Percentiles rank a stretch among this genome's conserved stretches.
Conservation (phyloP, 2,888 invertebrate genomes). For the Malachius bipustulatus region DNA sequence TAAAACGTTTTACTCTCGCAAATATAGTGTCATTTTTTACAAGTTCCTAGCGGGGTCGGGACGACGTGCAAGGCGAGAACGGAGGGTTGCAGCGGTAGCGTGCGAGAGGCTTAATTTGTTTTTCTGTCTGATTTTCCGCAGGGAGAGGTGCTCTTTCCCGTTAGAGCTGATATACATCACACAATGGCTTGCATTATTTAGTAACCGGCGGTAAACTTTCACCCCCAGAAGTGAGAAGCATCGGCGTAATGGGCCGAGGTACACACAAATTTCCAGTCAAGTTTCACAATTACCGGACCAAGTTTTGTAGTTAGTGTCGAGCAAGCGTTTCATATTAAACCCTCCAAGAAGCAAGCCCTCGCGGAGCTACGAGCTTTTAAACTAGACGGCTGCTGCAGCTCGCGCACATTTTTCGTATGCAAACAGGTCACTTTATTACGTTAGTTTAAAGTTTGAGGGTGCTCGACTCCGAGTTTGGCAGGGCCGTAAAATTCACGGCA, state of each 20-base stretch:
- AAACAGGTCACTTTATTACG: no score
- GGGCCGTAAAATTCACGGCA: no score
- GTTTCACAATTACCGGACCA: slow-evolving; percentile 35
- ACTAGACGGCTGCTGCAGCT: no score
- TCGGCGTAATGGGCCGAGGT: slow-evolving; percentile 30
- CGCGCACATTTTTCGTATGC: no score
- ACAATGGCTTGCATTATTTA: slow-evolving; percentile 33
- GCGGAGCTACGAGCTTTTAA: no score
- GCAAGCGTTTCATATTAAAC: slow-evolving; percentile 29
- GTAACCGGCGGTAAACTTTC: slow-evolving; percentile 30
- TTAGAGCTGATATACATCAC: slow-evolving; percentile 33
- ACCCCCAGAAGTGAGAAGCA: slow-evolving; percentile 33
- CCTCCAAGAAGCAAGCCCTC: slow-evolving; percentile 23
- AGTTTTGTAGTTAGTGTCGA: slow-evolving; percentile 33
- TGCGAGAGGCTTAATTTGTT: slow-evolving; percentile 25
- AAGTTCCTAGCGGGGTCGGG: slow-evolving; percentile 22
- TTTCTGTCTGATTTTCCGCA: slow-evolving; percentile 28
- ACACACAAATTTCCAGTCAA: slow-evolving; percentile 33
- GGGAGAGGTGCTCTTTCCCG: slow-evolving; percentile 29
- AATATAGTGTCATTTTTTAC: slow-evolving; percentile 25
- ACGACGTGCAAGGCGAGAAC: slow-evolving; percentile 17
- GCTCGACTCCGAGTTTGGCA: no score
- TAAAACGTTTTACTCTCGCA: slow-evolving; percentile 26
- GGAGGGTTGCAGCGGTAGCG: slow-evolving; percentile 10
- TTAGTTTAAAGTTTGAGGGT: no score